A percentile compares a stretch with the other conserved stretches of the same genome.
phyloP scores from a whole-genome alignment of 2,113 vertebrate species.

The Rhinopomastus cyanomelas region DNA sequence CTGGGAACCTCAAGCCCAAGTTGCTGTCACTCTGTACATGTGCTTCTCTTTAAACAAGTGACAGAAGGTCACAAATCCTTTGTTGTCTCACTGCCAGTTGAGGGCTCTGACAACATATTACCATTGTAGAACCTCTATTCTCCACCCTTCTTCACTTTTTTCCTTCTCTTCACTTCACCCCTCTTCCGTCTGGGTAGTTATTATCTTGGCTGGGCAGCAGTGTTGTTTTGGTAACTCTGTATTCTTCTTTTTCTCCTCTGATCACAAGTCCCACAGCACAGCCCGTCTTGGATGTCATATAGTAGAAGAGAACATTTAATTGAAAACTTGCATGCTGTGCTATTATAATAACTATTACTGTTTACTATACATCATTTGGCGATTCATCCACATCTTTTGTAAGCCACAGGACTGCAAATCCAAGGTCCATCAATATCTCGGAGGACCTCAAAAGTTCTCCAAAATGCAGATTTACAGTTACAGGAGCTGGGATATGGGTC shows the following conservation, averaged over 20 bases:
- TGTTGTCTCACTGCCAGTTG: neutral
- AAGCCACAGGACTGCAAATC: neutral
- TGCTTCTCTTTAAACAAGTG: neutral
- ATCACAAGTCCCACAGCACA: neutral
- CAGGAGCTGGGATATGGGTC: neutral
- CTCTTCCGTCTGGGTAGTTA: neutral
- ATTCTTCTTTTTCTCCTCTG: neutral
- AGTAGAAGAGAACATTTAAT: constrained; percentile 1
- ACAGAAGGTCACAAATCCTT: neutral
- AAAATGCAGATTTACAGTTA: neutral
- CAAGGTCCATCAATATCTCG: neutral
- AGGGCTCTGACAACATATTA: neutral
- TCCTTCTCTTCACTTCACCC: neutral
- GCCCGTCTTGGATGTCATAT: neutral
- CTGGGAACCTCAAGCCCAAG: neutral
- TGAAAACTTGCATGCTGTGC: neutral
- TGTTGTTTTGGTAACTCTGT: neutral
- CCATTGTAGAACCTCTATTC: neutral
- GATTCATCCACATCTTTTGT: neutral
- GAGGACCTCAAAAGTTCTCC: neutral
- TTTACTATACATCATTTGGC: neutral
- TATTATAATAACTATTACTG: neutral
- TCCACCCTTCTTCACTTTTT: neutral
- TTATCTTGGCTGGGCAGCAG: neutral
- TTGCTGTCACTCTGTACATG: neutral